These are phyloP conservation scores for Cephalopholis sonnerati DNA, from an alignment of 2,113 vertebrate species.

Conservation along the genomic window DNA sequence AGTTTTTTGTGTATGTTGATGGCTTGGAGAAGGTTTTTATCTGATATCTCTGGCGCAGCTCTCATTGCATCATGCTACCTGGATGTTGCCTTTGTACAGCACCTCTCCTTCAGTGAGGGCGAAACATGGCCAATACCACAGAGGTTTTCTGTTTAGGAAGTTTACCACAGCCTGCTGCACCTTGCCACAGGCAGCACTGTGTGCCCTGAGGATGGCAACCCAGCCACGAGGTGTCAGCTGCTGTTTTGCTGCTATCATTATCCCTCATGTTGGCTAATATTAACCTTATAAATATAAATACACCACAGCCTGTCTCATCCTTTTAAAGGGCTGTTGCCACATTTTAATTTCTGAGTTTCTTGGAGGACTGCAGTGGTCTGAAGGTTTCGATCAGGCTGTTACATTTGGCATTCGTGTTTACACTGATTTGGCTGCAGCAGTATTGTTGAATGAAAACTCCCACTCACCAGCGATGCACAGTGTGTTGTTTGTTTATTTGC, in stretches of 20 bases:
- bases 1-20: not conserved
- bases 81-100: not conserved
- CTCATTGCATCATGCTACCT: not conserved
- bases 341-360: constrained; percentile 4
- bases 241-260: constrained; percentile 4
- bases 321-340: not conserved
- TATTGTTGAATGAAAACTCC: constrained; percentile 35
- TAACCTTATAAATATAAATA: not conserved
- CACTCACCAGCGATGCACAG: constrained; percentile 14
- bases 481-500: constrained; percentile 34
- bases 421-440: not conserved
- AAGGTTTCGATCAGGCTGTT: not conserved
- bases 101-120: not conserved
- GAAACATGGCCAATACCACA: not conserved
- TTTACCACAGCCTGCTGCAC: not conserved
- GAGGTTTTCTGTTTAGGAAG: not conserved
- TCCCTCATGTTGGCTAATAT: not conserved
- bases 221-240: not conserved
- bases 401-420: constrained; percentile 5
- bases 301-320: not conserved
- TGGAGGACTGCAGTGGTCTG: not conserved
- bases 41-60: constrained; percentile 3
- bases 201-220: not conserved
- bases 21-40: not conserved
- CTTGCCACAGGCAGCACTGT: not conserved